phyloP scores from a whole-genome alignment of 2,113 vertebrate species.

The Laticauda colubrina region DNA sequence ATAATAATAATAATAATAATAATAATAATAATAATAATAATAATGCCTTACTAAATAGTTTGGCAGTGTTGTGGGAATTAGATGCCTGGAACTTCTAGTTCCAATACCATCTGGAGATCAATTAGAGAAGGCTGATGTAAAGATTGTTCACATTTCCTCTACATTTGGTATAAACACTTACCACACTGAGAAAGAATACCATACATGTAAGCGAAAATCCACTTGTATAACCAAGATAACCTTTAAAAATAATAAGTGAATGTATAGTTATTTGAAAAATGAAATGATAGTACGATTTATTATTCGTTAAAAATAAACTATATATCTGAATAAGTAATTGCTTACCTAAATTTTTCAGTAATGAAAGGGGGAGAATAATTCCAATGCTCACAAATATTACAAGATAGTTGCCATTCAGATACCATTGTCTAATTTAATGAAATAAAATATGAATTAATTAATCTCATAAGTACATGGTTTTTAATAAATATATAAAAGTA shows the following conservation, averaged over 20 bases:
- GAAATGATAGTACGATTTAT: slow-evolving; percentile 10
- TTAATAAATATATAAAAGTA: neutral
- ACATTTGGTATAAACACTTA: slow-evolving; percentile 70
- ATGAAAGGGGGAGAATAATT: slow-evolving; percentile 90
- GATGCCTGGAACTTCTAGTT: neutral
- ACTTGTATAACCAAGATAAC: slow-evolving; percentile 96
- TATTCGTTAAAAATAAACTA: slow-evolving; percentile 17
- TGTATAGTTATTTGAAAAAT: slow-evolving; percentile 40
- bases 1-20: no score
- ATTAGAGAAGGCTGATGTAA: neutral
- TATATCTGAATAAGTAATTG: slow-evolving; percentile 4
- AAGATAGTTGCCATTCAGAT: slow-evolving; percentile 93
- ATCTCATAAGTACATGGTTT: neutral
- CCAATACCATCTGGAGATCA: neutral
- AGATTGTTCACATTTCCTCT: slow-evolving; percentile 21
- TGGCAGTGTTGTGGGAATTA: no score
- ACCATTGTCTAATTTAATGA: slow-evolving; percentile 85
- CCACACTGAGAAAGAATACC: slow-evolving; percentile 94
- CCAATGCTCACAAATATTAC: slow-evolving; percentile 88
- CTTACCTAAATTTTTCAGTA: slow-evolving; percentile 94
- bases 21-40: no score
- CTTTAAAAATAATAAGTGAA: slow-evolving; percentile 67
- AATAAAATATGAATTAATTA: slow-evolving; percentile 19
- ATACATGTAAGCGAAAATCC: slow-evolving; percentile 95
- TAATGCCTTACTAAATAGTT: no score